Conservation (phyloP, 2,113 vertebrate species). For the Colinus virginianus region DNA sequence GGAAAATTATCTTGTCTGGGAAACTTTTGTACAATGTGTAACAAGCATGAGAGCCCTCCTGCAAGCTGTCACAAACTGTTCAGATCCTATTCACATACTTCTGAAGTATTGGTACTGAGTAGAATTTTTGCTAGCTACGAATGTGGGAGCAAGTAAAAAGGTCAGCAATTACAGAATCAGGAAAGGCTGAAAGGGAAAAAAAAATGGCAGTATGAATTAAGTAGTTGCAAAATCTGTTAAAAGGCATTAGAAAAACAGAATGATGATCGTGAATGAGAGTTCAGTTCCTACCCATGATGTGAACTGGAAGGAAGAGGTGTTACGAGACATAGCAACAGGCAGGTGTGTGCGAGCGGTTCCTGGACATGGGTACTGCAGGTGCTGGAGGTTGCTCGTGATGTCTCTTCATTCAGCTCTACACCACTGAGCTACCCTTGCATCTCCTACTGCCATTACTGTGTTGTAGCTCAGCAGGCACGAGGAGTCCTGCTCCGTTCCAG, state of each 20-base stretch:
- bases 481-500: background rate
- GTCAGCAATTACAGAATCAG: background rate
- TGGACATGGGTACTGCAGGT: rapidly evolving
- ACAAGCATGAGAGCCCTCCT: background rate
- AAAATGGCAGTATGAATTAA: background rate
- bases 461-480: background rate
- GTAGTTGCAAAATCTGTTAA: background rate
- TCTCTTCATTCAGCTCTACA: background rate
- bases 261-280: background rate
- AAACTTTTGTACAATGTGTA: background rate
- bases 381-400: background rate
- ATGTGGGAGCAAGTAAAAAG: background rate
- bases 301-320: background rate
- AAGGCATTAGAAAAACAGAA: background rate
- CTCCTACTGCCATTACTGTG: background rate
- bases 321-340: background rate
- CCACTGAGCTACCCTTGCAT: background rate
- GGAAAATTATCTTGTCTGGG: background rate
- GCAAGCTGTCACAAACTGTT: background rate
- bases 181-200: background rate
- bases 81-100: background rate
- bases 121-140: background rate
- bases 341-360: rapidly evolving
- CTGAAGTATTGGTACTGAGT: background rate
- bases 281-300: background rate